Percentiles rank a stretch among this genome's conserved stretches.
These are phyloP conservation scores for Aphaenogaster floridana DNA, from an alignment of 1,140 invertebrate species.

Conservation along the genomic window DNA sequence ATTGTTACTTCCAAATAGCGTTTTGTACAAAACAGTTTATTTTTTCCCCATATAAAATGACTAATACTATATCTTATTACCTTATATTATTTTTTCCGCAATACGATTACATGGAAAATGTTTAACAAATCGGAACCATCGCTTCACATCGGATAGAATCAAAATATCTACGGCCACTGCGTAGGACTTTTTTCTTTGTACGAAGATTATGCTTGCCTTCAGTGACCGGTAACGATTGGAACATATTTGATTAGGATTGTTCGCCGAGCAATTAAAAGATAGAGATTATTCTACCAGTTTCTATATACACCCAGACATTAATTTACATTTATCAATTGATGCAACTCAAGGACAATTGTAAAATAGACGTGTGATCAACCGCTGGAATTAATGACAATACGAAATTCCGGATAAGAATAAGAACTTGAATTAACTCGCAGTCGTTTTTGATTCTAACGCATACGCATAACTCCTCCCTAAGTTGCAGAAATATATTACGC, in stretches of 20 bases:
- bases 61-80: slow-evolving; percentile 73
- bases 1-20: not conserved
- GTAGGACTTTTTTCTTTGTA: slow-evolving; percentile 51
- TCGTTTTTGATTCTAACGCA: slow-evolving; percentile 49
- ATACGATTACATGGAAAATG: slow-evolving; percentile 69
- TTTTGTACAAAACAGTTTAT: slow-evolving; percentile 76
- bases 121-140: slow-evolving; percentile 64
- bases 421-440: slow-evolving; percentile 7
- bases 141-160: slow-evolving; percentile 41
- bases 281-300: slow-evolving; percentile 43
- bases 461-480: not conserved
- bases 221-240: slow-evolving; percentile 19
- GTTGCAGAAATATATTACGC: slow-evolving; percentile 65
- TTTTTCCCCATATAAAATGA: slow-evolving; percentile 76
- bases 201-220: slow-evolving; percentile 22
- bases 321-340: slow-evolving; percentile 58
- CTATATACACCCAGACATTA: slow-evolving; percentile 55
- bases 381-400: not conserved
- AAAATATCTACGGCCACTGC: slow-evolving; percentile 48
- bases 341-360: slow-evolving; percentile 17
- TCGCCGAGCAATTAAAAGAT: slow-evolving; percentile 27
- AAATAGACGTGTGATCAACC: slow-evolving; percentile 20
- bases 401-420: slow-evolving; percentile 20
- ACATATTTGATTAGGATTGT: slow-evolving; percentile 46
- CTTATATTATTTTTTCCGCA: slow-evolving; percentile 65